These are phyloP conservation scores for Meliscaeva auricollis DNA, from an alignment of 2,888 invertebrate genomes.

Conservation along the genomic window DNA sequence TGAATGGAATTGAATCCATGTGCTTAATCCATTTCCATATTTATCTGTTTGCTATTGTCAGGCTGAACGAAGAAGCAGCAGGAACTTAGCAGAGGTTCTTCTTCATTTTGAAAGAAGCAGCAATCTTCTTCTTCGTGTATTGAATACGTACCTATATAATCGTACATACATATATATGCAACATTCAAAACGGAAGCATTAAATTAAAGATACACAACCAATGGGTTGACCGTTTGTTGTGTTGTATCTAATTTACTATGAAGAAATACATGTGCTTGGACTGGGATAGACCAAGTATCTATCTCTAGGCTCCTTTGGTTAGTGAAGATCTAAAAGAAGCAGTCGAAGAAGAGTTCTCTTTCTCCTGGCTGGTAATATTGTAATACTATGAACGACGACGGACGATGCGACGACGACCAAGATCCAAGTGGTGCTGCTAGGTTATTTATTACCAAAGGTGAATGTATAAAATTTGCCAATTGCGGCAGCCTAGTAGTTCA, in stretches of 20 bases:
- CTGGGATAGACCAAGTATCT: constrained; percentile 14
- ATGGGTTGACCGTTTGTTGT: constrained; percentile 73
- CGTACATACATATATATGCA: constrained; percentile 8
- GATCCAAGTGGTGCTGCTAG: constrained; percentile 32
- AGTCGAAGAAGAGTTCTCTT: constrained; percentile 34
- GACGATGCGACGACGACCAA: constrained; percentile 7
- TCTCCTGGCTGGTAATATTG: background rate
- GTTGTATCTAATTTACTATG: constrained; percentile 72
- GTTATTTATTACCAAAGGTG: constrained; percentile 70
- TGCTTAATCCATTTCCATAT: constrained; percentile 74
- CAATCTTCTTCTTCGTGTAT: constrained; percentile 8
- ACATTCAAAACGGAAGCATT: constrained; percentile 74
- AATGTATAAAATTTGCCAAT: constrained; percentile 75
- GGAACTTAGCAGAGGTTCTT: constrained; percentile 2
- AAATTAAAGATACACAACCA: constrained; percentile 72
- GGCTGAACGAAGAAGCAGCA: constrained; percentile 10
- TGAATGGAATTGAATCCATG: constrained; percentile 64
- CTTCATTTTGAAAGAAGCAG: constrained; percentile 20
- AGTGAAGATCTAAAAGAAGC: constrained; percentile 3
- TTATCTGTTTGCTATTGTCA: constrained; percentile 69
- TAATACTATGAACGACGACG: background rate
- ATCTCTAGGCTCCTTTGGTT: constrained; percentile 3
- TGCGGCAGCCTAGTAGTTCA: constrained; percentile 53
- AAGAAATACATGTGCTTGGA: constrained; percentile 51
- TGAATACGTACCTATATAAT: too few relatives aligned